Evolutionary conservation across 2,888 invertebrate genomes (phyloP), one percentile per base, ranked within the genome.

Genomic region (Lasioglossum villosulum): DNA sequence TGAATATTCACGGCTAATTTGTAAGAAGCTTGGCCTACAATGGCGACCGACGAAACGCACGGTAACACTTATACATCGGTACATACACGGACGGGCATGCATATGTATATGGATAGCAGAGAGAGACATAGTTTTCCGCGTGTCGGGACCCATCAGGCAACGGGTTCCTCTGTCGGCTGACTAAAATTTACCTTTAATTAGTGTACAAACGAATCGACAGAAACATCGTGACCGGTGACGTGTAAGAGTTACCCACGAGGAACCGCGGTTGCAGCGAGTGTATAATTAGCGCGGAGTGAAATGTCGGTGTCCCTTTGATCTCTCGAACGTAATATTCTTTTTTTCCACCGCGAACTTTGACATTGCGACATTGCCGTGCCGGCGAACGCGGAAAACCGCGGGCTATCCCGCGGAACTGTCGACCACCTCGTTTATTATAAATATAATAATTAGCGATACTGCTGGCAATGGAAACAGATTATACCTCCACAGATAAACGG

Each of bases 1-100:
- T 94, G 94, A 94, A 94, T 95, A 94, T 95, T 94, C 94, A 94
- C 93, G 91, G 92, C 91, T 94, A 94, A 94, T 94, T 94, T 94
- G 93, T 95, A 94, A 94, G 93, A 92, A 94, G 92, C 93, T 93
- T 92, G 91, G 90, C 92, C 93, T 93, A 94, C 94, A 93, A 91
- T 91, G 78, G 27, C 75, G 74, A 68, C 56, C 78, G 72, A 72
- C 66, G 66, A 52, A 71, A 68, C 86, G 76, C 82, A 52, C 66
- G 77, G n/a, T 27, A 27, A 83, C 90, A 89, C n/a, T 23, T n/a
- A 52, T 23, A 52, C n/a, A 4, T 10, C 2, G 3, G 52, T n/a
- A n/a, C 23, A 6, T n/a, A 52, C 52, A n/a, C 10, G 2, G n/a
- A 52, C 52, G 10, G 23, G 52, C n/a, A n/a, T 52, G 52, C 23